Conservation (phyloP, 2,888 invertebrate genomes). For the Eubasilissa splendida region DNA sequence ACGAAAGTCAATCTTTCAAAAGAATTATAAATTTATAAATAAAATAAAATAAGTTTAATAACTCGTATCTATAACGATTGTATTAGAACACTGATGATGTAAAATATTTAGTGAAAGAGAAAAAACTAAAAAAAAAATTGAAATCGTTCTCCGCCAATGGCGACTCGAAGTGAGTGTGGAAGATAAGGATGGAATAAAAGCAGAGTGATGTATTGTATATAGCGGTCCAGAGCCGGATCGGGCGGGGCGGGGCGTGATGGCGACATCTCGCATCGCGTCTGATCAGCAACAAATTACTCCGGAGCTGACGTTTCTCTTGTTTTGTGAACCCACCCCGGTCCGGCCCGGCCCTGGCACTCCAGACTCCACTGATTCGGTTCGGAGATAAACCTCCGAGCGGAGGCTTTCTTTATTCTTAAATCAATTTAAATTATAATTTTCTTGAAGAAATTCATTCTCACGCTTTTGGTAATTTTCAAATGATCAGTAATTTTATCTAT, state of each 20-base stretch:
- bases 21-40: no score
- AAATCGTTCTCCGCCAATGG: slow-evolving; percentile 32
- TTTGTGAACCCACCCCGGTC: slow-evolving; percentile 44
- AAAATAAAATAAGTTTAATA: no score
- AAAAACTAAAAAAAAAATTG: no score
- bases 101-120: no score
- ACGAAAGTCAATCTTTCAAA: no score
- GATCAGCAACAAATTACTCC: slow-evolving; percentile 59
- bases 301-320: slow-evolving; percentile 56
- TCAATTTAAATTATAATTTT: no score
- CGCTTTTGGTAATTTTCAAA: no score
- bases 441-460: no score
- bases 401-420: neutral
- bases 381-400: slow-evolving; percentile 46
- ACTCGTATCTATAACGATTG: no score
- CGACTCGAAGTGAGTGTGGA: slow-evolving; percentile 37
- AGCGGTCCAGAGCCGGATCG: slow-evolving; percentile 29
- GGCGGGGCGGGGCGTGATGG: slow-evolving; percentile 41
- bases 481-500: no score
- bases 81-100: no score
- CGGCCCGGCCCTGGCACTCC: slow-evolving; percentile 36
- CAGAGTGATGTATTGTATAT: slow-evolving; percentile 56
- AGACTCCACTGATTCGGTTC: slow-evolving; percentile 22
- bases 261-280: slow-evolving; percentile 58
- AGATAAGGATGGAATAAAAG: slow-evolving; percentile 56